Conservation (phyloP, 2,797 vertebrate genomes). For the Galaxias olidus region DNA sequence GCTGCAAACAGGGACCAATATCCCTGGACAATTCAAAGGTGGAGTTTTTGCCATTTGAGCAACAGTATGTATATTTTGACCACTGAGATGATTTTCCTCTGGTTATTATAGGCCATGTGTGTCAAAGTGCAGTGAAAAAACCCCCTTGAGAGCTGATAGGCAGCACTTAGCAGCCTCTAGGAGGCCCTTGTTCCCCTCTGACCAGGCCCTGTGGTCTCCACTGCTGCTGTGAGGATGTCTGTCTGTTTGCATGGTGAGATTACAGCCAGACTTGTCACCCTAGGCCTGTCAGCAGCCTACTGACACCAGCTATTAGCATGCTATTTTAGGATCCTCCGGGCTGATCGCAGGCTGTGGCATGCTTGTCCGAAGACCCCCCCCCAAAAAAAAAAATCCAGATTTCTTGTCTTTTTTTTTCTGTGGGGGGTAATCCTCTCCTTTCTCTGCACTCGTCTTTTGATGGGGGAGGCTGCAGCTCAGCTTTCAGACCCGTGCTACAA, state of each 20-base stretch:
- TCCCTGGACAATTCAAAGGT: constrained; percentile 11
- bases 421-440: constrained; percentile 56
- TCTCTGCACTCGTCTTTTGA: constrained; percentile 60
- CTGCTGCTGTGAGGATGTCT: constrained; percentile 48
- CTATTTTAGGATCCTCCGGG: constrained; percentile 77
- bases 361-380: constrained; percentile 61
- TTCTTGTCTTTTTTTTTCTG: constrained; percentile 57
- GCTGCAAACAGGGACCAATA: too few relatives aligned
- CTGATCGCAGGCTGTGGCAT: constrained; percentile 64
- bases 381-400: constrained; percentile 45
- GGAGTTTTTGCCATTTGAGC: constrained; percentile 14
- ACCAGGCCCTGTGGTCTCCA: constrained; percentile 54
- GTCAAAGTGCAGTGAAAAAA: constrained; percentile 58
- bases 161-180: constrained; percentile 65
- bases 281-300: constrained; percentile 80
- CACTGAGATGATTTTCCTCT: constrained; percentile 6
- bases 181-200: constrained; percentile 60
- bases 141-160: constrained; percentile 65
- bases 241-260: constrained; percentile 28
- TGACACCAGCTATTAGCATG: constrained; percentile 87
- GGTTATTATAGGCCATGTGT: neutral
- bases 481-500: constrained; percentile 67
- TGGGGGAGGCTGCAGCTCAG: constrained; percentile 53
- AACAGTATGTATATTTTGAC: constrained; percentile 30
- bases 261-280: constrained; percentile 56